phyloP scores from a whole-genome alignment of 2,888 invertebrate genomes.

The Cenopis cana region DNA sequence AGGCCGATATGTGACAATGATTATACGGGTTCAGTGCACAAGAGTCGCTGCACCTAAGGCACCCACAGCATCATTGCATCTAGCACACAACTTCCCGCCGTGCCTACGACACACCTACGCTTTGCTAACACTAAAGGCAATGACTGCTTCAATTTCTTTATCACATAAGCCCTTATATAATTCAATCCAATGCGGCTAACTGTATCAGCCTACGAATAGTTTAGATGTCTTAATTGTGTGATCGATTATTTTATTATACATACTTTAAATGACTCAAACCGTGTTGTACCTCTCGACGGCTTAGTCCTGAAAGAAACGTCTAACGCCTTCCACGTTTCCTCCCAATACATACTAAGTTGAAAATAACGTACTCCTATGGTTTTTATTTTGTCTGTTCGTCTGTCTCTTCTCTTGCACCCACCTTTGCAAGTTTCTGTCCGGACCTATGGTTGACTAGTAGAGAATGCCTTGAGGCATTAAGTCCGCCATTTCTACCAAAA shows the following conservation, averaged over 20 bases:
- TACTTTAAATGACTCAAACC: conserved; percentile 25
- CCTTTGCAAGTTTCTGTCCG: no score
- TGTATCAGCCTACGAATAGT: conserved; percentile 33
- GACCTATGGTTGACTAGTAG: no score
- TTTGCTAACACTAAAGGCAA: conserved; percentile 4
- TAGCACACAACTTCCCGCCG: conserved; percentile 39
- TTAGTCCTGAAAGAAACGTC: not conserved
- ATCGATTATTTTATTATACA: conserved; percentile 33
- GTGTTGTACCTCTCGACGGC: not conserved
- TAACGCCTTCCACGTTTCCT: not conserved
- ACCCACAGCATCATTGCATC: conserved; percentile 37
- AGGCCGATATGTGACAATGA: no score
- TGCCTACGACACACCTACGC: conserved; percentile 40
- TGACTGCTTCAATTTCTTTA: not conserved
- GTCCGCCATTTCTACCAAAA: no score
- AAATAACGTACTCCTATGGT: no score
- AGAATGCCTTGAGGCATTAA: no score
- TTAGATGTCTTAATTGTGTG: conserved; percentile 33
- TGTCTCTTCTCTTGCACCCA: no score
- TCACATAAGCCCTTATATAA: conserved; percentile 13
- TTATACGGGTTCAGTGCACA: not conserved
- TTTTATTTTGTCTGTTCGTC: no score
- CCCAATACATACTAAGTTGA: not conserved
- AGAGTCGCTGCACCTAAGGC: conserved; percentile 30
- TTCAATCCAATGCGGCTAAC: conserved; percentile 30